Conservation (phyloP, 2,113 vertebrate species). For the Pavo muticus region DNA sequence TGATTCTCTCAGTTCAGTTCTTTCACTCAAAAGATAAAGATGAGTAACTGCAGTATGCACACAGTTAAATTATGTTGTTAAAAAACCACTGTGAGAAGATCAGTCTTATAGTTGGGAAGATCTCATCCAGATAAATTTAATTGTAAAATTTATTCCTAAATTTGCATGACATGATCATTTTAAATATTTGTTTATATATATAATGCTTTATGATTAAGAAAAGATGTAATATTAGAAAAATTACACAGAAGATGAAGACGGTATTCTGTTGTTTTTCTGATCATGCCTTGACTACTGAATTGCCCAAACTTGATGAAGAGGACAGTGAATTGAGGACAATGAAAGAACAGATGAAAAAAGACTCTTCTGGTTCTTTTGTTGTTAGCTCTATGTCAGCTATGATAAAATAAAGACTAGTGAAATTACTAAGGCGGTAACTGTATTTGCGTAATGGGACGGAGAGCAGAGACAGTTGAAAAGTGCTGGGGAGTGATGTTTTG, state of each 20-base stretch:
- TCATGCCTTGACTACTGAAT: neutral
- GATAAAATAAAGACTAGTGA: neutral
- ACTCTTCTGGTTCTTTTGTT: neutral
- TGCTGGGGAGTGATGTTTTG: neutral
- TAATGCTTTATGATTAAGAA: conserved; percentile 9
- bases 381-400: neutral
- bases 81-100: neutral
- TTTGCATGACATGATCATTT: neutral
- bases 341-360: neutral
- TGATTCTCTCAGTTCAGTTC: neutral
- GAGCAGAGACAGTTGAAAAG: neutral
- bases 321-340: neutral
- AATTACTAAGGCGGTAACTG: neutral
- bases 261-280: neutral
- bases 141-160: neutral
- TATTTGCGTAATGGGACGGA: neutral
- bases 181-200: neutral
- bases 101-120: neutral
- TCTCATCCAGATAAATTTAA: neutral
- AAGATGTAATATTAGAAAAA: conserved; percentile 23
- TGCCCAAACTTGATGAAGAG: neutral
- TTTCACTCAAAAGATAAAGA: neutral
- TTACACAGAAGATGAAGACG: neutral
- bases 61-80: neutral
- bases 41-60: neutral